Base-by-base conservation (phyloP, 2,888 invertebrate genomes). In the Idaea aversata region DNA sequence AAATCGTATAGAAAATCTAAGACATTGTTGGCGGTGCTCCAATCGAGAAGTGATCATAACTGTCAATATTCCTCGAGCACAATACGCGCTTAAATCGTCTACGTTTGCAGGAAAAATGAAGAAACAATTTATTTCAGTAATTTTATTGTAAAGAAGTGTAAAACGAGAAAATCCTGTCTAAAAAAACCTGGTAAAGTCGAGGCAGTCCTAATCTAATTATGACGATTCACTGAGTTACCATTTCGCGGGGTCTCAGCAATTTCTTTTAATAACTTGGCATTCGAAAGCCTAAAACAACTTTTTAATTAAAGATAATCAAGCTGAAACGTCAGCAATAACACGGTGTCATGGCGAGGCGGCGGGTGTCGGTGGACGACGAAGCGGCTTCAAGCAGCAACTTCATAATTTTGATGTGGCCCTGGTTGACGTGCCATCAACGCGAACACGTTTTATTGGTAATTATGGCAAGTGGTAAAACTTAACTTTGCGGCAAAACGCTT, bases 11-110 rank as follows among this genome's bases (percentile, higher is more conserved):
- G 86, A 90, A 90, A 88, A 90, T 88, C 86, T 88, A 70, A 88
- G 88, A 87, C 84, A 83, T 85, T 83, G 84, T 90, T 93, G 93
- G 93, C 92, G 73, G 73, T 75, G 83, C 79, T 92, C 93, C 93
- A 93, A 91, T 88, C 79, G 86, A 84, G 86, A 89, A 90, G 88
- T 88, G 91, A 92, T 91, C 92, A 92, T 93, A 92, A 91, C 88
- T 92, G 93, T 93, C 92, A 93, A 92, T 92, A 91, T 88, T 90
- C 86, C 84, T 88, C 82, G 87, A 86, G 82, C 81, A 85, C 85
- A 86, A 84, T 82, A 90, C 88, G 87, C 86, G 79, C 88, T 88
- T 87, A 84, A 84, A 84, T 75, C 79, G 75, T 76, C 79, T 80
- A 70, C 76, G 75, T 72, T 25, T 76, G 76, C 75, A 71, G 66